phyloP scores from a whole-genome alignment of 1,140 invertebrate genomes.

The Agraylea sexmaculata region DNA sequence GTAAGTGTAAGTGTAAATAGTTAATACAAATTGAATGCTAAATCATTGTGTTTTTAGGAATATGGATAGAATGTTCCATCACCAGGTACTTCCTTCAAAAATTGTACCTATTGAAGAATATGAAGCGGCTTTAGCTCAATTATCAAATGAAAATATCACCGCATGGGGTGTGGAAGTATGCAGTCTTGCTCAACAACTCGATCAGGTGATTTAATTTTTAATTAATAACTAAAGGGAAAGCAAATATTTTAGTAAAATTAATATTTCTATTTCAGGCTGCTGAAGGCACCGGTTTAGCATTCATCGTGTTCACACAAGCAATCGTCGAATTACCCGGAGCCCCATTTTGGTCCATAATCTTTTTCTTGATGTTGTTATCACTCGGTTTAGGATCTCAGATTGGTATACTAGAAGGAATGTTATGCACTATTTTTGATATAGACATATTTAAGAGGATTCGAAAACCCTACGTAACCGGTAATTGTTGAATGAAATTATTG shows the following conservation, averaged over 20 bases:
- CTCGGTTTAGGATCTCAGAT: conserved; percentile 85
- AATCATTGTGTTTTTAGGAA: conserved; percentile 38
- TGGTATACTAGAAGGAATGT: conserved; percentile 83
- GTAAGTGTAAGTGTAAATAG: conserved; percentile 42
- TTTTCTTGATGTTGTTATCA: conserved; percentile 85
- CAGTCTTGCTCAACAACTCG: conserved; percentile 55
- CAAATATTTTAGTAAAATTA: not conserved
- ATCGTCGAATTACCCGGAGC: conserved; percentile 81
- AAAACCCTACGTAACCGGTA: conserved; percentile 78
- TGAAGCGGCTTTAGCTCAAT: conserved; percentile 30
- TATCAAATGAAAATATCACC: conserved; percentile 31
- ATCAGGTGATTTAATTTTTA: conserved; percentile 49
- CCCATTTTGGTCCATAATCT: conserved; percentile 86
- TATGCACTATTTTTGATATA: conserved; percentile 87
- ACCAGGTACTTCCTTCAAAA: conserved; percentile 34
- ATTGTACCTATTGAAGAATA: conserved; percentile 46
- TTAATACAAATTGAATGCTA: too few relatives aligned
- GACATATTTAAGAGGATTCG: conserved; percentile 77
- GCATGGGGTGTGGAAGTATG: conserved; percentile 46
- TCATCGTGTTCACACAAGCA: conserved; percentile 85
- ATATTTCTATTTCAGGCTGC: conserved; percentile 52
- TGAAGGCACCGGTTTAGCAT: conserved; percentile 86
- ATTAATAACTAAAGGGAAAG: not conserved
- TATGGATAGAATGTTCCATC: conserved; percentile 41
- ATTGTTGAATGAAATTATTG: too few relatives aligned